These are phyloP conservation scores for Dinothrombium tinctorium DNA, from an alignment of 1,140 invertebrate species.

Conservation along the genomic window DNA sequence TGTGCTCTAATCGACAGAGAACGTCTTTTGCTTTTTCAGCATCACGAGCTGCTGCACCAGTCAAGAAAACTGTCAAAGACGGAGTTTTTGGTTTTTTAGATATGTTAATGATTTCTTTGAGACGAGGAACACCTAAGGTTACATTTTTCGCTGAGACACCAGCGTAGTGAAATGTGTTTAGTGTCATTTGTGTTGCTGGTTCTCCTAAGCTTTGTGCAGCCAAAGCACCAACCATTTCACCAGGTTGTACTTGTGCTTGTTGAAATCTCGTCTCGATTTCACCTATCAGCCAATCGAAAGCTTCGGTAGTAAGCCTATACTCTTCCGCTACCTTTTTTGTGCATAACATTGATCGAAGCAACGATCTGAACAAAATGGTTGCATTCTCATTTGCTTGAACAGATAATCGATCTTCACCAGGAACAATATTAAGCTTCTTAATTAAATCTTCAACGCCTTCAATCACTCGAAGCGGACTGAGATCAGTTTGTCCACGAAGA, in stretches of 20 bases:
- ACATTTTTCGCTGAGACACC: constrained; percentile 99
- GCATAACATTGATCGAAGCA: constrained; percentile 81
- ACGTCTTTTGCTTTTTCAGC: constrained; percentile 98
- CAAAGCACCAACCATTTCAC: constrained; percentile 96
- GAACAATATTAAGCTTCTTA: constrained; percentile 75
- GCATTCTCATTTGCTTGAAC: constrained; percentile 95
- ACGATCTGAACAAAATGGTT: constrained; percentile 83
- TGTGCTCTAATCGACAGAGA: constrained; percentile 86
- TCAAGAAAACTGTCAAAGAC: constrained; percentile 89
- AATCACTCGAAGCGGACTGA: constrained; percentile 76
- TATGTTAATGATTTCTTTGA: constrained; percentile 97
- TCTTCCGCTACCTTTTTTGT: constrained; percentile 88
- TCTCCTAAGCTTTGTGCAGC: constrained; percentile 86
- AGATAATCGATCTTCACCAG: constrained; percentile 76
- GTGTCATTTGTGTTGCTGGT: constrained; percentile 97
- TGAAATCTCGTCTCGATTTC: constrained; percentile 97
- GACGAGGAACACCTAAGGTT: constrained; percentile 87
- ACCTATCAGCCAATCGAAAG: constrained; percentile 97
- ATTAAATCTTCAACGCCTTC: constrained; percentile 53
- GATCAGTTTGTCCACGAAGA: constrained; percentile 66
- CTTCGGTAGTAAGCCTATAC: constrained; percentile 72
- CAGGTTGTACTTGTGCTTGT: constrained; percentile 76
- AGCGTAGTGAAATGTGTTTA: constrained; percentile 99
- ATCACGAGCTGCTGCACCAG: constrained; percentile 77
- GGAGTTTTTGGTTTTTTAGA: constrained; percentile 97